A percentile compares a stretch with the other conserved stretches of the same genome.
phyloP scores from a whole-genome alignment of 92 coral and sea anemone species.

The Chrysogorgia sp. region DNA sequence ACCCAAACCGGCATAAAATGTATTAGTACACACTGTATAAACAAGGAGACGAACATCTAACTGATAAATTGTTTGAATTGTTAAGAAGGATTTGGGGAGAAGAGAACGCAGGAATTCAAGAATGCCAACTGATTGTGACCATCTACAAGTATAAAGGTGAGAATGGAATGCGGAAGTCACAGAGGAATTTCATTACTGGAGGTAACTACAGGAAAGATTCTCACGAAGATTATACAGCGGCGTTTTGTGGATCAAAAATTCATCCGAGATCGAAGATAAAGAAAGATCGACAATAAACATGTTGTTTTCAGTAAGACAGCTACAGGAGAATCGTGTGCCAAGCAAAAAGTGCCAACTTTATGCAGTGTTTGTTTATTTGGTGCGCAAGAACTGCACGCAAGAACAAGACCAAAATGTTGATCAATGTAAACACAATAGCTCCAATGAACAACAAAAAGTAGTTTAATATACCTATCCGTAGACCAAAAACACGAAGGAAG shows the following conservation, averaged over 20 bases:
- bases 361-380: conserved; percentile 15
- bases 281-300: conserved; percentile 10
- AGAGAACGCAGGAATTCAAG: conserved; percentile 36
- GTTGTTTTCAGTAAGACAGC: conserved; percentile 18
- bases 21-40: too few species aligned
- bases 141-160: conserved; percentile 46
- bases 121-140: conserved; percentile 46
- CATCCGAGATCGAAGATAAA: background rate
- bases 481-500: too few species aligned
- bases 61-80: conserved; percentile 3
- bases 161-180: conserved; percentile 31
- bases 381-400: too few species aligned
- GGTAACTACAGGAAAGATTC: conserved; percentile 38
- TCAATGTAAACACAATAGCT: too few species aligned
- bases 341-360: background rate
- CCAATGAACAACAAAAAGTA: too few species aligned
- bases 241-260: conserved; percentile 13
- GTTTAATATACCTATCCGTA: too few species aligned
- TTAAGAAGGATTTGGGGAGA: conserved; percentile 28
- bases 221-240: conserved; percentile 20
- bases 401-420: too few species aligned
- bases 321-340: conserved; percentile 32
- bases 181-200: conserved; percentile 40
- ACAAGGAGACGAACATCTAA: conserved; percentile 14
- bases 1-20: too few species aligned